These are phyloP conservation scores for Ormyrus pomaceus DNA, from an alignment of 2,888 invertebrate genomes.

Conservation along the genomic window DNA sequence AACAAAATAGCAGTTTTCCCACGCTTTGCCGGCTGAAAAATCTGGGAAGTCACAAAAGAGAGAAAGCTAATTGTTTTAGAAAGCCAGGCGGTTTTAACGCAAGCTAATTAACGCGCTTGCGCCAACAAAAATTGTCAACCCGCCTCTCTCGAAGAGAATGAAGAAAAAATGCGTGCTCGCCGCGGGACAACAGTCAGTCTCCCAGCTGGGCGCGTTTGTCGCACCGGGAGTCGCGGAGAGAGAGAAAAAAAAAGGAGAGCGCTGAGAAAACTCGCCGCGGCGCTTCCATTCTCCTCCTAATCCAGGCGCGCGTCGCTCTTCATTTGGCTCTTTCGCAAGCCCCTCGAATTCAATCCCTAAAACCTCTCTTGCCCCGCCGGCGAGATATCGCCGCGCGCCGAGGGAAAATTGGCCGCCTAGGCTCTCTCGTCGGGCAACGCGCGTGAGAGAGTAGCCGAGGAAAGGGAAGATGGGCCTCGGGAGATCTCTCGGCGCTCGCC, in stretches of 20 bases:
- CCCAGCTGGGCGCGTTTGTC: not conserved
- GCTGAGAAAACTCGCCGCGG: slow-evolving; percentile 23
- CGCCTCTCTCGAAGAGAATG: slow-evolving; percentile 14
- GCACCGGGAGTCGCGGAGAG: slow-evolving; percentile 24
- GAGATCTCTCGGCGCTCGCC: slow-evolving; percentile 26
- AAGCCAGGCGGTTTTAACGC: slow-evolving; percentile 12
- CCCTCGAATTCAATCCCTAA: not conserved
- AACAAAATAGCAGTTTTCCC: too few species aligned
- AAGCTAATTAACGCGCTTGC: slow-evolving; percentile 32
- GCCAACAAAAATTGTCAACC: slow-evolving; percentile 48
- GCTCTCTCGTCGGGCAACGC: not conserved
- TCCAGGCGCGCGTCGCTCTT: slow-evolving; percentile 33
- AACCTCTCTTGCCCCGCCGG: not conserved
- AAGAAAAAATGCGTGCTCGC: not conserved
- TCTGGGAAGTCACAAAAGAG: not conserved
- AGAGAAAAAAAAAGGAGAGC: slow-evolving; percentile 1
- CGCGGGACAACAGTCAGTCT: not conserved
- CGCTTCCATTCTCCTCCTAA: slow-evolving; percentile 40
- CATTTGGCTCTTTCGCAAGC: slow-evolving; percentile 7
- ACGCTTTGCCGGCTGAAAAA: too few species aligned
- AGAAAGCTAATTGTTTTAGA: slow-evolving; percentile 28
- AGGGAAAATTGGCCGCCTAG: not conserved
- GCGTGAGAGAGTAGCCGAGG: slow-evolving; percentile 27
- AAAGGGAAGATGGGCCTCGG: slow-evolving; percentile 28
- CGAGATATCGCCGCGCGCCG: not conserved